These are phyloP conservation scores for Siphlonurus alternatus DNA, from an alignment of 2,888 invertebrate species.

Conservation along the genomic window DNA sequence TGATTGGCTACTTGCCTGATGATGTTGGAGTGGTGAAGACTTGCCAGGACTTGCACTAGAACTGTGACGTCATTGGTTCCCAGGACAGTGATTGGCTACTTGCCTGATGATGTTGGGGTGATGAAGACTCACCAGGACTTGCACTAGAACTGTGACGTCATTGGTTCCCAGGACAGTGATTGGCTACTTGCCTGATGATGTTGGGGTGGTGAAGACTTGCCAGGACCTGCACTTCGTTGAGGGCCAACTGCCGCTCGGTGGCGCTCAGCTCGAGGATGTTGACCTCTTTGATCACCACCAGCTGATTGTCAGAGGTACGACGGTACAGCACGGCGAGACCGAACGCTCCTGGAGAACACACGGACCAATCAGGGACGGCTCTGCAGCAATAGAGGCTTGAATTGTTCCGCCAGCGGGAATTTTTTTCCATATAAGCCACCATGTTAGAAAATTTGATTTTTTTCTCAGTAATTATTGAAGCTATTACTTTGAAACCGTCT, in stretches of 20 bases:
- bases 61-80: no score
- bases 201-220: constrained; percentile 55
- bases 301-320: constrained; percentile 39
- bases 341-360: constrained; percentile 42
- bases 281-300: constrained; percentile 58
- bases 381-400: no score
- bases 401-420: no score
- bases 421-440: no score
- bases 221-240: constrained; percentile 51
- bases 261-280: constrained; percentile 49
- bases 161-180: no score
- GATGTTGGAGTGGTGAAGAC: constrained; percentile 55
- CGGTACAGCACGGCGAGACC: constrained; percentile 51
- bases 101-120: constrained; percentile 54
- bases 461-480: no score
- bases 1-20: no score
- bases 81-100: no score
- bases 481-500: no score
- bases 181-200: constrained; percentile 47
- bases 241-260: constrained; percentile 43
- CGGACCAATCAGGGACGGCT: no score
- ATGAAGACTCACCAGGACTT: constrained; percentile 47
- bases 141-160: no score
- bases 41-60: constrained; percentile 47
- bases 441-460: no score